Base-by-base conservation (phyloP, 2,113 vertebrate genomes). In the Sylvilagus bachmani region DNA sequence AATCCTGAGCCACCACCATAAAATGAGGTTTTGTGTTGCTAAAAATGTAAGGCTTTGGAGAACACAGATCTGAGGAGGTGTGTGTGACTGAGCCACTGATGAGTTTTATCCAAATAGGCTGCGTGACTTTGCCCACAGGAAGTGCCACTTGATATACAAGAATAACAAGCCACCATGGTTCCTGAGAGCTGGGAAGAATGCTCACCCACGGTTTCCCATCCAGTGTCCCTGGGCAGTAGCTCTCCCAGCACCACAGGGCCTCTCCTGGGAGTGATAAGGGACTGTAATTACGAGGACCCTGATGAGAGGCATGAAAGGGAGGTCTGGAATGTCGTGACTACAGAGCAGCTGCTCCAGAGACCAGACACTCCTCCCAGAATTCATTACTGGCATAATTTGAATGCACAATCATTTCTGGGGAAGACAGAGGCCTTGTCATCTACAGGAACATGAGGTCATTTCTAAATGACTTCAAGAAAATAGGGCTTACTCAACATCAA, bases 311-410 rank as follows among this genome's bases (percentile, higher is more conserved):
- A 89, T 44, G 66, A 61, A 86, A 58, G 93, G 11, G 27, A 95
- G 87, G 10, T 71, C 70, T 51, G 16, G 44, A 58, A n/a, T 44
- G 74, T 58, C 33, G 16, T 70, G 36, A 44, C 53, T 91, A 74
- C 44, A 75, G 85, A 27, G 55, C 29, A 90, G 44, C 66, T 77
- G n/a, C n/a, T 70, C 73, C 24, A 85, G 78, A 31, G 38, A 67
- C 66, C 6, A 70, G 44, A 71, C 10, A 75, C 49, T 69, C 38
- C 84, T 55, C 69, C 36, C 71, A 90, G 33, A 75, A 82, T 82
- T 22, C 80, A 86, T 64, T 91, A 64, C 55, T 70, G 96, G 84
- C 25, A 73, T 71, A 78, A 85, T 49, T 69, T 95, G 77, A 92
- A 86, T 66, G 94, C 29, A 87, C 27, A 86, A 13, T 89, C 36